A percentile compares a stretch with the other conserved stretches of the same genome.
phyloP scores from a whole-genome alignment of 2,888 invertebrate species.

The Hylaea fasciaria region DNA sequence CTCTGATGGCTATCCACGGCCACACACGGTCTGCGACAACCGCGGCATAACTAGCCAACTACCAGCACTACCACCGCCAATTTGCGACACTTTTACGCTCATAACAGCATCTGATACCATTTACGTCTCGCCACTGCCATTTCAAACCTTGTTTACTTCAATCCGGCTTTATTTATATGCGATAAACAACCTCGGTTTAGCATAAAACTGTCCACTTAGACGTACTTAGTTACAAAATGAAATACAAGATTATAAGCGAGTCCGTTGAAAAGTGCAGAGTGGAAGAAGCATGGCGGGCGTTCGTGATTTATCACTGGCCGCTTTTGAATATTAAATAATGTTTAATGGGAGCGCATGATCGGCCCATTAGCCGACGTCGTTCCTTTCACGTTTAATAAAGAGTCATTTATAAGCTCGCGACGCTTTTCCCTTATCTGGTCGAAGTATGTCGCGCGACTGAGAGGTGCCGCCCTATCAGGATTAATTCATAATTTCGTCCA shows the following conservation, averaged over 20 bases:
- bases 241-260: slow-evolving; percentile 61
- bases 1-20: slow-evolving; percentile 72
- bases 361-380: slow-evolving; percentile 84
- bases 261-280: slow-evolving; percentile 79
- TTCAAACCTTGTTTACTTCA: slow-evolving; percentile 56
- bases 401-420: slow-evolving; percentile 84
- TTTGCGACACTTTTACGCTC: slow-evolving; percentile 74
- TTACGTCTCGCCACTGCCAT: slow-evolving; percentile 58
- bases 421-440: slow-evolving; percentile 83
- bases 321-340: slow-evolving; percentile 86
- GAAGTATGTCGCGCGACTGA: slow-evolving; percentile 81
- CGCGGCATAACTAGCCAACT: slow-evolving; percentile 67
- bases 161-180: slow-evolving; percentile 46
- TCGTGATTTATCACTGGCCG: slow-evolving; percentile 79
- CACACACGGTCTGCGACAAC: slow-evolving; percentile 67
- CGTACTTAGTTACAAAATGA: slow-evolving; percentile 40
- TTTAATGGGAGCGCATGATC: slow-evolving; percentile 85
- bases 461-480: slow-evolving; percentile 82
- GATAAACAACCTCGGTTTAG: slow-evolving; percentile 27
- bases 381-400: slow-evolving; percentile 85
- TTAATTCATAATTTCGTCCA: slow-evolving; percentile 83
- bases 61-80: slow-evolving; percentile 55
- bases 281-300: slow-evolving; percentile 79
- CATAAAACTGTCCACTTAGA: slow-evolving; percentile 24
- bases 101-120: slow-evolving; percentile 66